These are phyloP conservation scores for Prunella fulvescens DNA, from an alignment of 2,113 vertebrate species.

Conservation along the genomic window DNA sequence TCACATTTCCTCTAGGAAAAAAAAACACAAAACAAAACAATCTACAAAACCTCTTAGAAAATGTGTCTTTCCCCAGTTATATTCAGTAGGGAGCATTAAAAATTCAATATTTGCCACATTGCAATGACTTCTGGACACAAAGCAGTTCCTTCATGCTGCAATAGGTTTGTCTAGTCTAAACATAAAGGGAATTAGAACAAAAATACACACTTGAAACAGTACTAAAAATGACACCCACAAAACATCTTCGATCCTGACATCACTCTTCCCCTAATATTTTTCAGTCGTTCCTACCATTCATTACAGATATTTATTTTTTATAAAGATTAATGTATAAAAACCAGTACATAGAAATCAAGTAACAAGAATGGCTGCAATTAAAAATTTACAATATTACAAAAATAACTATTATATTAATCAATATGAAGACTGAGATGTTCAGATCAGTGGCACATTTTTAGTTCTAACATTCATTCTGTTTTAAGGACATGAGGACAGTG, in stretches of 20 bases:
- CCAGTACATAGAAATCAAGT: neutral
- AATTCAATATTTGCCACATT: constrained; percentile 44
- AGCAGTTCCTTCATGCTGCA: constrained; percentile 14
- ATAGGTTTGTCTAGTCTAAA: neutral
- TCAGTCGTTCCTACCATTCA: neutral
- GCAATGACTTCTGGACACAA: constrained; percentile 32
- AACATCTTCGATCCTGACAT: neutral
- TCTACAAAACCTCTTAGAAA: constrained; percentile 26
- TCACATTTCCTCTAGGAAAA: constrained; percentile 16
- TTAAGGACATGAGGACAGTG: neutral
- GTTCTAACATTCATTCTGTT: constrained; percentile 27
- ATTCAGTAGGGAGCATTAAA: constrained; percentile 43
- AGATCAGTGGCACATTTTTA: constrained; percentile 32
- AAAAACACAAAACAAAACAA: neutral
- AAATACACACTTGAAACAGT: neutral
- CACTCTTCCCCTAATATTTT: neutral
- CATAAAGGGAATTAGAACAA: neutral
- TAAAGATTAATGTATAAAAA: constrained; percentile 7
- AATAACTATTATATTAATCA: constrained; percentile 48
- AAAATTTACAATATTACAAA: constrained; percentile 38
- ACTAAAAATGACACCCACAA: neutral
- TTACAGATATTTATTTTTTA: constrained; percentile 19
- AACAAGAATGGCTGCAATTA: constrained; percentile 18
- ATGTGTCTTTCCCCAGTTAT: neutral
- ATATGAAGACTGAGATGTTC: constrained; percentile 16